Percentiles rank a stretch among this genome's conserved stretches.
phyloP scores from a whole-genome alignment of 2,113 vertebrate genomes.

The Thermophis baileyi region DNA sequence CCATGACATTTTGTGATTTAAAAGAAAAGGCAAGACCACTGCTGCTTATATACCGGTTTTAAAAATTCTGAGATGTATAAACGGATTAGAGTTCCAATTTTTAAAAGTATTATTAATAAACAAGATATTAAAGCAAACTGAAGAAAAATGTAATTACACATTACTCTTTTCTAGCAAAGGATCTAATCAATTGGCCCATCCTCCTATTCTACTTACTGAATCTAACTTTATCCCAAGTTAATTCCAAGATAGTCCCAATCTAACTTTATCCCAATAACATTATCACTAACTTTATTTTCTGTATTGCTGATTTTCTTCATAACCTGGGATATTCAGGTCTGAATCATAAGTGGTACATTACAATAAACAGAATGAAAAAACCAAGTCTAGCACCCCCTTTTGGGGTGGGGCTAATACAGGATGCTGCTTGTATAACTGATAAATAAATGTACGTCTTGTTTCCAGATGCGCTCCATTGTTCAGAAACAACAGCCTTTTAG shows the following conservation, averaged over 20 bases:
- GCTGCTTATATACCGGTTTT: background rate
- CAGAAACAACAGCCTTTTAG: background rate
- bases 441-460: too few relatives aligned
- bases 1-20: background rate
- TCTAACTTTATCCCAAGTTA: background rate
- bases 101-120: background rate
- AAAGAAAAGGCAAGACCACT: background rate
- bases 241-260: too few relatives aligned
- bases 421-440: background rate
- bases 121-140: background rate
- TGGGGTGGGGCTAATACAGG: background rate
- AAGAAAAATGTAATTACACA: background rate
- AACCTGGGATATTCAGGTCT: background rate
- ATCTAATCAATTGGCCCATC: background rate
- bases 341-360: fast-evolving
- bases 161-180: background rate
- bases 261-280: too few relatives aligned
- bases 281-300: background rate
- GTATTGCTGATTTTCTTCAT: background rate
- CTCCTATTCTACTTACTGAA: background rate
- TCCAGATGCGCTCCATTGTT: background rate
- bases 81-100: background rate
- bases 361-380: background rate
- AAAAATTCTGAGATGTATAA: background rate
- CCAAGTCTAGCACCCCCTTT: background rate